A percentile compares a stretch with the other conserved stretches of the same genome.
These are phyloP conservation scores for Frankliniella intonsa DNA, from an alignment of 2,888 invertebrate genomes.

Conservation along the genomic window DNA sequence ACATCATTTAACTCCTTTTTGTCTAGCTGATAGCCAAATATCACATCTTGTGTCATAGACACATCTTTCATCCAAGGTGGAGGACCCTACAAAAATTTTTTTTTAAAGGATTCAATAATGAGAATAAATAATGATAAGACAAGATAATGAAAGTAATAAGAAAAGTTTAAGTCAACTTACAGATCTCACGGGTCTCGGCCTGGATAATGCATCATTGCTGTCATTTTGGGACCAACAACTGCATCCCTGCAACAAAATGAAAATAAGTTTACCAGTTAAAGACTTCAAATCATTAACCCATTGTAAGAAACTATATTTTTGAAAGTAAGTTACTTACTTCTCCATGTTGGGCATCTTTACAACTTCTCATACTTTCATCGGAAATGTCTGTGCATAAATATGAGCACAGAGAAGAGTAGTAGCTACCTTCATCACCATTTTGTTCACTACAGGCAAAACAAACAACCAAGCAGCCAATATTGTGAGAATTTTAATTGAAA, in stretches of 20 bases:
- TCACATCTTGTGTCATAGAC: conserved; percentile 59
- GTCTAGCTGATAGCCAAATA: conserved; percentile 64
- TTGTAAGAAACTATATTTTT: not conserved
- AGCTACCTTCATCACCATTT: conserved; percentile 56
- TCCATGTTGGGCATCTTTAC: conserved; percentile 32
- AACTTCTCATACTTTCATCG: conserved; percentile 42
- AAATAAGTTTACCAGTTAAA: not conserved
- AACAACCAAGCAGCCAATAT: conserved; percentile 27
- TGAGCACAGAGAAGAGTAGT: conserved; percentile 66
- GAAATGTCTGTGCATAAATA: conserved; percentile 65
- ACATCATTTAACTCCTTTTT: conserved; percentile 57
- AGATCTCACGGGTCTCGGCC: conserved; percentile 26
- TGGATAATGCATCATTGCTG: conserved; percentile 14
- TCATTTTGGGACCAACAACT: conserved; percentile 36
- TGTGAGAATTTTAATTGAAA: not conserved
- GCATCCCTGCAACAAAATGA: not conserved
- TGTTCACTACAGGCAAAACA: conserved; percentile 40
- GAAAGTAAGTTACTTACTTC: not conserved
- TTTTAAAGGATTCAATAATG: conserved; percentile 41
- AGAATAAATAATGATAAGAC: not conserved
- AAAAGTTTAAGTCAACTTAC: conserved; percentile 28
- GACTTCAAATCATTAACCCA: not conserved
- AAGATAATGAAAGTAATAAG: conserved; percentile 27
- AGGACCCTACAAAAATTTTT: conserved; percentile 40
- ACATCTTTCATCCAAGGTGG: conserved; percentile 67